Evolutionary conservation across 2,797 vertebrate species (phyloP).

Genomic region (Myotis vivesi): DNA sequence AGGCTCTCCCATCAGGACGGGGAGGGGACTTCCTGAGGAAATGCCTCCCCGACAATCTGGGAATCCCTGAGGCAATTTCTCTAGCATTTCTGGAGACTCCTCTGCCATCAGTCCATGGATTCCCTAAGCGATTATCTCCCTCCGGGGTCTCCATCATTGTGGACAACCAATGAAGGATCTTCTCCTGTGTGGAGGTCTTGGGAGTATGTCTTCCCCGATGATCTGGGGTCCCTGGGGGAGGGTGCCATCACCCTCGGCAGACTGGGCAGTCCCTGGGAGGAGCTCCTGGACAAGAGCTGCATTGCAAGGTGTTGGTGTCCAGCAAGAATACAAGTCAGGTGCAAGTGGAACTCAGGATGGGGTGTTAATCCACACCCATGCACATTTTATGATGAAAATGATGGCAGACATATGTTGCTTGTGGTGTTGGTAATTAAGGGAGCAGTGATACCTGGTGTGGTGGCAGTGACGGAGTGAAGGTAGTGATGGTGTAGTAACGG

Average conservation of each 20-base stretch:
- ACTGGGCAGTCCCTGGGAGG: background rate
- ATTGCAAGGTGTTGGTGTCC: background rate
- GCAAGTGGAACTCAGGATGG: background rate
- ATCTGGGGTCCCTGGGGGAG: background rate
- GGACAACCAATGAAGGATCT: background rate
- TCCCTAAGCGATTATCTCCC: background rate
- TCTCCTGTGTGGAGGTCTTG: background rate
- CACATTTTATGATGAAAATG: background rate
- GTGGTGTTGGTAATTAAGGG: background rate
- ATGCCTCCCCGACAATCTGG: background rate
- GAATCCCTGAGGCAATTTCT: background rate
- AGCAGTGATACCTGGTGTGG: background rate
- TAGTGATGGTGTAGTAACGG: too few species aligned
- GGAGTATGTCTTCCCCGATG: background rate
- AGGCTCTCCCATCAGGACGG: background rate
- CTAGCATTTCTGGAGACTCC: background rate
- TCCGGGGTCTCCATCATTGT: background rate
- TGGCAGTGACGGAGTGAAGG: too few species aligned
- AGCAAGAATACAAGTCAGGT: background rate
- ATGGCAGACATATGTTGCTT: background rate
- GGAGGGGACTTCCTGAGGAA: background rate
- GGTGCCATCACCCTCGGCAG: background rate
- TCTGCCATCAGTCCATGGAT: background rate
- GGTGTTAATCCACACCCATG: background rate
- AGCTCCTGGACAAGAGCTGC: background rate